Percentiles rank a stretch among this genome's conserved stretches.
These are phyloP conservation scores for Parauchenoglanis punctatus DNA, from an alignment of 2,797 vertebrate genomes.

Conservation along the genomic window DNA sequence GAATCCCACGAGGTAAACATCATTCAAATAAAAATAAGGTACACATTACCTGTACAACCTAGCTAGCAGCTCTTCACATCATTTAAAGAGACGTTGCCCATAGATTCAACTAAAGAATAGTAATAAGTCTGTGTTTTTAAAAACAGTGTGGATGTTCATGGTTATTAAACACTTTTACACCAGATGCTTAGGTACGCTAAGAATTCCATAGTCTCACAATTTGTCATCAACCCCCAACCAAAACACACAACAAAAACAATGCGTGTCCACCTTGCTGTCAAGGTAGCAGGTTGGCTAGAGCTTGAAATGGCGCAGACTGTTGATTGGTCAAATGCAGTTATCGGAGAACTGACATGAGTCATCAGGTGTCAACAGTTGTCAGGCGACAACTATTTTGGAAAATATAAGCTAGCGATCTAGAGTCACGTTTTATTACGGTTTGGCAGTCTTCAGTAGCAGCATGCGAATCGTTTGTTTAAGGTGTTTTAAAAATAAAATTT, in stretches of 20 bases:
- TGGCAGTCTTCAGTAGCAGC: neutral
- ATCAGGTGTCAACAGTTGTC: no score
- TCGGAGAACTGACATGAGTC: neutral
- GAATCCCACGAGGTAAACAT: slow-evolving; percentile 89
- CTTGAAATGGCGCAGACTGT: neutral
- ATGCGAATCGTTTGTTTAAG: neutral
- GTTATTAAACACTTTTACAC: neutral
- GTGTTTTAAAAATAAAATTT: neutral
- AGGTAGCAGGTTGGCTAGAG: neutral
- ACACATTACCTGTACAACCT: neutral
- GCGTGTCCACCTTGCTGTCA: no score
- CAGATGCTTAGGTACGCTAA: neutral
- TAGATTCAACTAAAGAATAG: neutral
- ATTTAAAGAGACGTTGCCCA: neutral
- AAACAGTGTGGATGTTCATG: neutral
- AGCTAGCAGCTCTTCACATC: neutral
- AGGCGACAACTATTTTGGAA: neutral
- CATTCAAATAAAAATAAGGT: neutral
- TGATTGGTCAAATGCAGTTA: neutral
- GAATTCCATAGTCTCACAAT: no score
- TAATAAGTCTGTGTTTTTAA: neutral
- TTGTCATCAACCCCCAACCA: no score
- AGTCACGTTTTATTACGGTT: neutral
- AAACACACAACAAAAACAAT: no score
- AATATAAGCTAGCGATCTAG: neutral